Evolutionary conservation across 2,797 vertebrate species (phyloP).

Genomic region (Menidia menidia): DNA sequence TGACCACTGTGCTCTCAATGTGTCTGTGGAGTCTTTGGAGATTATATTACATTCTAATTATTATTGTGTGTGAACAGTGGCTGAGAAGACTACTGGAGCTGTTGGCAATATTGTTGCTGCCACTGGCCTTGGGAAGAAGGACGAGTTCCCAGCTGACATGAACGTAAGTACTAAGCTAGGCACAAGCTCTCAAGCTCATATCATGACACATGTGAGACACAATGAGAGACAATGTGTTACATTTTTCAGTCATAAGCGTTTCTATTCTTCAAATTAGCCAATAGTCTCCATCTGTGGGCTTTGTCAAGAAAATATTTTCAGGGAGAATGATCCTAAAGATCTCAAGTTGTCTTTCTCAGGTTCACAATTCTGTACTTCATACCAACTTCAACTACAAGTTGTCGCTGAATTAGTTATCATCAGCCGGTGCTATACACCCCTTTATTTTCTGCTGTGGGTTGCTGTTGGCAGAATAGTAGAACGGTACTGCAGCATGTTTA

Average conservation of each 20-base stretch:
- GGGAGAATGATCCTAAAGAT: neutral
- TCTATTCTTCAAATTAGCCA: neutral
- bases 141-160: constrained; percentile 94
- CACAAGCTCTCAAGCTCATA: neutral
- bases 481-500: neutral
- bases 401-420: neutral
- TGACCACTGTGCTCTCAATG: constrained; percentile 35
- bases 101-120: constrained; percentile 96
- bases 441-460: constrained; percentile 7
- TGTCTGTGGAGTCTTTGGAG: constrained; percentile 18
- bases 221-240: too few species aligned
- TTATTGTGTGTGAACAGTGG: constrained; percentile 81
- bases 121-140: constrained; percentile 95
- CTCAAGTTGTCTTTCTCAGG: neutral
- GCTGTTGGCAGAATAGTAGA: neutral
- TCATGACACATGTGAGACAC: neutral
- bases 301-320: neutral
- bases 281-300: too few species aligned
- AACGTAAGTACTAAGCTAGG: constrained; percentile 85
- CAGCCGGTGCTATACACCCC: neutral
- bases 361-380: neutral
- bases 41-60: constrained; percentile 14
- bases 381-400: neutral
- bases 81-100: constrained; percentile 96
- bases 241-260: neutral